These are phyloP conservation scores for Cololabis saira DNA, from an alignment of 2,113 vertebrate species.

Conservation along the genomic window DNA sequence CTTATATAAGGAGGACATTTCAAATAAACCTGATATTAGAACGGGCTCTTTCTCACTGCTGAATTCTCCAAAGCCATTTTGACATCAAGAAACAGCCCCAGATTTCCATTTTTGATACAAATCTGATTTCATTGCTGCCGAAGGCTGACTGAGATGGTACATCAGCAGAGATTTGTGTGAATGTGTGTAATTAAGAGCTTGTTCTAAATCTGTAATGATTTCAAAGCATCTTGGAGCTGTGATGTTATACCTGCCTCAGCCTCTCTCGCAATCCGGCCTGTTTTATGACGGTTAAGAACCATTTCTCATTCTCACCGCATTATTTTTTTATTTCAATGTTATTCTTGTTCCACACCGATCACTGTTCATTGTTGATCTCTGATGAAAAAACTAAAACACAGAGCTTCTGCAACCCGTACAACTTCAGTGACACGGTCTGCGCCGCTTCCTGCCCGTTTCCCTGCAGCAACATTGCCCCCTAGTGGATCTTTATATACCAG, in stretches of 20 bases:
- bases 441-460: slow-evolving; percentile 21
- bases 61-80: slow-evolving; percentile 18
- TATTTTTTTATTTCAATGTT: slow-evolving; percentile 62
- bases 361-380: slow-evolving; percentile 51
- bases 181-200: slow-evolving; percentile 54
- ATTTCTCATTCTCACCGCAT: slow-evolving; percentile 63
- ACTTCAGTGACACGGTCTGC: slow-evolving; percentile 50
- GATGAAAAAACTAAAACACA: slow-evolving; percentile 25
- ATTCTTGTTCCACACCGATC: slow-evolving; percentile 26
- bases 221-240: slow-evolving; percentile 56
- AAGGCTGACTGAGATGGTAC: slow-evolving; percentile 50
- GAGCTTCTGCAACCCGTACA: slow-evolving; percentile 47
- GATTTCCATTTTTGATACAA: slow-evolving; percentile 16
- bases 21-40: slow-evolving; percentile 4
- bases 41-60: slow-evolving; percentile 1
- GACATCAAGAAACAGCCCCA: slow-evolving; percentile 12
- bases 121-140: slow-evolving; percentile 15
- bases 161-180: slow-evolving; percentile 51
- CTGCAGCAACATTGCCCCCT: slow-evolving; percentile 75
- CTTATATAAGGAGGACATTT: background rate
- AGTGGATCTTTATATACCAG: slow-evolving; percentile 29
- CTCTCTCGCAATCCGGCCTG: slow-evolving; percentile 43
- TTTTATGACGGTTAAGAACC: slow-evolving; percentile 58
- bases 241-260: slow-evolving; percentile 35
- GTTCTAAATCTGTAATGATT: slow-evolving; percentile 59